Evolutionary conservation across 1,140 invertebrate species (phyloP), one percentile per base, ranked within the genome.

Genomic region (Triops longicaudatus): DNA sequence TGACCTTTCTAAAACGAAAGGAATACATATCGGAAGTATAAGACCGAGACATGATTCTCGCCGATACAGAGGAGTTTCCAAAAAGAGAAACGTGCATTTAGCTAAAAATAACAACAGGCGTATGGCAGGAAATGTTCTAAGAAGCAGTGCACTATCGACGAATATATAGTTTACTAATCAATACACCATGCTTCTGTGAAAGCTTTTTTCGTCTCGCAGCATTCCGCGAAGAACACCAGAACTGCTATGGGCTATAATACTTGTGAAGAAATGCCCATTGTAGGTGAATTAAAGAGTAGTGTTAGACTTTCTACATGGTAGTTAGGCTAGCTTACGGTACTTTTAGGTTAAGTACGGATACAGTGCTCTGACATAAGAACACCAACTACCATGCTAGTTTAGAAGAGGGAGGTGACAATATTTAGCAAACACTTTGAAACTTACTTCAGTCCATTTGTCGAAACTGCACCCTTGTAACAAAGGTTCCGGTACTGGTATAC

Each of bases 401-500:
- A n/a, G n/a, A n/a, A n/a, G n/a, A n/a, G n/a, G n/a, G n/a, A n/a
- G n/a, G n/a, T n/a, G n/a, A n/a, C 31, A 42, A 26, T 26, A 22
- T 37, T 0, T n/a, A 78, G 74, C 9, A 10, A 26, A 42, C 14
- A 42, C 10, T n/a, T 22, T 78, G 7, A 14, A 26, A 73, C 82
- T 82, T 83, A 91, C 90, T 85, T 99, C 98, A 77, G 95, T 94
- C 95, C 97, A 99, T 80, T 96, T 88, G 87, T 99, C 97, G 84
- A 98, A 97, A 7, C 90, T 85, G 79, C 89, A 90, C 76, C 93
- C 98, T 79, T 91, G 88, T 43, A 95, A 88, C 26, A 99, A 87
- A 28, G 89, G 86, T 81, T 96, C 91, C 42, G 97, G 96, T 74
- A 99, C 94, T 74, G 93, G 90, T 80, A 95, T 93, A 83, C 93